These are phyloP conservation scores for Lobophora halterata DNA, from an alignment of 2,888 invertebrate genomes.

Conservation along the genomic window DNA sequence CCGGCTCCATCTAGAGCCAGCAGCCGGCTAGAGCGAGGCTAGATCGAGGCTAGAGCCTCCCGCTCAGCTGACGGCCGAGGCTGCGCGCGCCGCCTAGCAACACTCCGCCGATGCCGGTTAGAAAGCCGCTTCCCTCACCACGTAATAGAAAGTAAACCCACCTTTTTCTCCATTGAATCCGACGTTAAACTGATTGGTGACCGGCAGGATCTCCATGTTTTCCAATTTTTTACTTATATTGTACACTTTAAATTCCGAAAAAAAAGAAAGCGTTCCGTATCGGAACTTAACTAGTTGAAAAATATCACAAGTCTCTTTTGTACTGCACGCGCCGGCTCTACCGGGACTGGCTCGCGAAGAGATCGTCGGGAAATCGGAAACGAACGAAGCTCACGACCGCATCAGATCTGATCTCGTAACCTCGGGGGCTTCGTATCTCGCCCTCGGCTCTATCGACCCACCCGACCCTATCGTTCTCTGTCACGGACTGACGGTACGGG, in stretches of 20 bases:
- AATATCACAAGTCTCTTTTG: conserved; percentile 81
- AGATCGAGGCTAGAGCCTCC: background rate
- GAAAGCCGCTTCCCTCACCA: conserved; percentile 66
- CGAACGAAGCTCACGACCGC: conserved; percentile 70
- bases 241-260: conserved; percentile 75
- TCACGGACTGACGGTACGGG: conserved; percentile 74
- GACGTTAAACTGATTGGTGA: conserved; percentile 87
- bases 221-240: conserved; percentile 80
- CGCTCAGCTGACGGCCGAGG: conserved; percentile 9
- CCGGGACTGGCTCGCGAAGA: conserved; percentile 72
- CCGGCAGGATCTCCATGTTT: conserved; percentile 90
- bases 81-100: conserved; percentile 75
- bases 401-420: conserved; percentile 80
- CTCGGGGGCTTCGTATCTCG: conserved; percentile 73
- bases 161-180: conserved; percentile 89
- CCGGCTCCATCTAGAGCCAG: too few species aligned
- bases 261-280: conserved; percentile 68
- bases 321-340: conserved; percentile 70
- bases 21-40: too few species aligned
- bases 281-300: conserved; percentile 76
- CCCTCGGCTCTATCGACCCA: conserved; percentile 71
- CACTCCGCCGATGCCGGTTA: conserved; percentile 58
- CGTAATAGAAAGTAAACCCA: conserved; percentile 78
- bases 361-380: conserved; percentile 71
- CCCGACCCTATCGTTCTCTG: conserved; percentile 75